A percentile compares a stretch with the other conserved stretches of the same genome.
phyloP scores from a whole-genome alignment of 2,888 invertebrate species.

The Pristionchus arcanus region DNA sequence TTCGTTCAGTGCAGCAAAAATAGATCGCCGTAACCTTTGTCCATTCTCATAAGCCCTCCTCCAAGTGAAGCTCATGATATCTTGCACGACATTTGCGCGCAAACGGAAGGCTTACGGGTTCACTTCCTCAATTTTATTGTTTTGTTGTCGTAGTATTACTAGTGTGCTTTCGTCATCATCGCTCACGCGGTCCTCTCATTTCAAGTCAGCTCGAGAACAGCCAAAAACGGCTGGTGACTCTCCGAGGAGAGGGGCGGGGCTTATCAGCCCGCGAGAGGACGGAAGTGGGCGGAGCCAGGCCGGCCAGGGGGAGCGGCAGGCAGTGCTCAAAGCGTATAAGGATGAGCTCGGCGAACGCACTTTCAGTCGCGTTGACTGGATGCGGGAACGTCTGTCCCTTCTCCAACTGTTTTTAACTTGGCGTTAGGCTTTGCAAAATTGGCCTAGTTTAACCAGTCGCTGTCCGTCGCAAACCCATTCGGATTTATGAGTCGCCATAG shows the following conservation, averaged over 20 bases:
- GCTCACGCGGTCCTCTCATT: not conserved
- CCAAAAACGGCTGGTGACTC: constrained; percentile 16
- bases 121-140: not conserved
- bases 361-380: not conserved
- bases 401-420: not conserved
- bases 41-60: too few species aligned
- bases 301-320: not conserved
- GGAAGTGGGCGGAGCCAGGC: constrained; percentile 18
- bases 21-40: too few species aligned
- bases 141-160: not conserved
- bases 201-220: not conserved
- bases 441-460: not conserved
- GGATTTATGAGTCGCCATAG: not conserved
- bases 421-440: not conserved
- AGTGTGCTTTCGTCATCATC: not conserved
- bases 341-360: constrained; percentile 25
- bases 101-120: not conserved
- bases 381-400: not conserved
- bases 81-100: not conserved
- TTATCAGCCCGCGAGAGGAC: not conserved
- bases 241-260: not conserved
- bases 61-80: too few species aligned
- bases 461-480: not conserved
- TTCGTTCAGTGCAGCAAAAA: too few species aligned
- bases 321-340: not conserved